These are phyloP conservation scores for Vireo altiloquus DNA, from an alignment of 2,113 vertebrate species.

Conservation along the genomic window DNA sequence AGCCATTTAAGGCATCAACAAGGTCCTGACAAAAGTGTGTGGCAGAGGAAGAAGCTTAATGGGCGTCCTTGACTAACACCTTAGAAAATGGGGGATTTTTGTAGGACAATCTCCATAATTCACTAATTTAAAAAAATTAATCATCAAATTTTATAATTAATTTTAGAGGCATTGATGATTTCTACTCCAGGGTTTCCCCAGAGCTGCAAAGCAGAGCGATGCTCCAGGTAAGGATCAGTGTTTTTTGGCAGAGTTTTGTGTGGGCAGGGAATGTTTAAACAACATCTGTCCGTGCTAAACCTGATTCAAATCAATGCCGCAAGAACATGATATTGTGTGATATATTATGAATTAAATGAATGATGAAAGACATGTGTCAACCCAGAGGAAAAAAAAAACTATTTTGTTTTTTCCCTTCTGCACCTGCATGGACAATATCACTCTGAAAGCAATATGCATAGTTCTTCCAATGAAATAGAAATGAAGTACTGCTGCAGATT, in stretches of 20 bases:
- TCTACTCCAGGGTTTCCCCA: background rate
- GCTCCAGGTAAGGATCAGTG: background rate
- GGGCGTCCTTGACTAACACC: background rate
- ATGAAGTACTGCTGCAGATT: background rate
- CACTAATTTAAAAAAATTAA: background rate
- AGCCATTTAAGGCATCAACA: no score
- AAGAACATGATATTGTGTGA: background rate
- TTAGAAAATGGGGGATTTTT: background rate
- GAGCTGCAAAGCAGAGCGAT: background rate
- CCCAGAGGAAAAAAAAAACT: background rate
- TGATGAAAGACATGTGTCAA: background rate
- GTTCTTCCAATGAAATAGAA: background rate
- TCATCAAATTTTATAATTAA: background rate
- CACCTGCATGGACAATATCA: background rate
- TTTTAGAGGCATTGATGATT: background rate
- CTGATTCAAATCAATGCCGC: background rate
- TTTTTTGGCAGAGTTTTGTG: background rate
- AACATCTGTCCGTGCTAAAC: background rate
- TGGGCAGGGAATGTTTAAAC: background rate
- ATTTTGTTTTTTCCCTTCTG: background rate
- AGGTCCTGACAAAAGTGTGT: background rate
- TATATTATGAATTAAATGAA: background rate
- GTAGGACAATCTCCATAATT: background rate
- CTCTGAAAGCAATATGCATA: background rate
- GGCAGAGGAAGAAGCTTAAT: background rate